Evolutionary conservation across 2,888 invertebrate species (phyloP).

Genomic region (Herminia tarsipennalis): DNA sequence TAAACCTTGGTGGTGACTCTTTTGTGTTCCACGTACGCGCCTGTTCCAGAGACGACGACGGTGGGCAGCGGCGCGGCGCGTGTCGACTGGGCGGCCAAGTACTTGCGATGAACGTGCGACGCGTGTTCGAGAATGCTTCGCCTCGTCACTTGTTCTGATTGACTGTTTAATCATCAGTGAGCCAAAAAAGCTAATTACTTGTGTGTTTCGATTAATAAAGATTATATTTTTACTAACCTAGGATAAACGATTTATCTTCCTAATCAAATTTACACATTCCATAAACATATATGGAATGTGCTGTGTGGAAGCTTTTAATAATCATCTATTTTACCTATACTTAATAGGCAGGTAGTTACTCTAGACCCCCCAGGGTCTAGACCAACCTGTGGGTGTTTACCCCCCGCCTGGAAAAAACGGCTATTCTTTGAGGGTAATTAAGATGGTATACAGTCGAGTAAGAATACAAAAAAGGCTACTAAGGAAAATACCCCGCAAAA

Average conservation of each 20-base stretch:
- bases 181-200: slow-evolving; percentile 4
- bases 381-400: too few species aligned
- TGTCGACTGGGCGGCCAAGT: slow-evolving; percentile 94
- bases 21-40: not conserved
- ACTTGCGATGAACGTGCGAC: slow-evolving; percentile 65
- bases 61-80: slow-evolving; percentile 13
- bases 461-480: too few species aligned
- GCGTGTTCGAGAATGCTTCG: not conserved
- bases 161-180: not conserved
- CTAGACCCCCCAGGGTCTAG: too few species aligned
- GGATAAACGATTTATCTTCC: not conserved
- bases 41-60: slow-evolving; percentile 60
- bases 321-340: too few species aligned
- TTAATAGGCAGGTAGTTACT: too few species aligned
- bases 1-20: not conserved
- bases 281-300: too few species aligned
- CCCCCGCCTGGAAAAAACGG: too few species aligned
- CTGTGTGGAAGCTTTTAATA: too few species aligned
- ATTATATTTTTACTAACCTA: not conserved
- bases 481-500: too few species aligned
- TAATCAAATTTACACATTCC: too few species aligned
- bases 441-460: too few species aligned
- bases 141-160: not conserved
- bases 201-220: slow-evolving; percentile 1
- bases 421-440: too few species aligned